phyloP scores from a whole-genome alignment of 2,113 vertebrate species.

The Scatophagus argus region DNA sequence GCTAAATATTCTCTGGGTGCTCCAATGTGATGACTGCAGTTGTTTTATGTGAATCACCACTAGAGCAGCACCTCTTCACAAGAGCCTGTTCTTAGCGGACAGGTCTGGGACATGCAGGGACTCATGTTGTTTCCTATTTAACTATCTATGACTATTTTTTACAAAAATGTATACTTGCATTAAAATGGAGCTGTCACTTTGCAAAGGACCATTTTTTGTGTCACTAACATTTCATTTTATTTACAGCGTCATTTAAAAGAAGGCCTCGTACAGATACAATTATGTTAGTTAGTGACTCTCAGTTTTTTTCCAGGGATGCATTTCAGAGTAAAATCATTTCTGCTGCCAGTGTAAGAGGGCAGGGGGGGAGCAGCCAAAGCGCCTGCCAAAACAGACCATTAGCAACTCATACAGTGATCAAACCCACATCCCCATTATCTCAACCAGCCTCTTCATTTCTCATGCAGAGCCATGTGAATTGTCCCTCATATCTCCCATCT shows the following conservation, averaged over 20 bases:
- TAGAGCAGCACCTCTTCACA: too few species aligned
- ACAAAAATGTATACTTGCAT: background rate
- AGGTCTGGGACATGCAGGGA: too few species aligned
- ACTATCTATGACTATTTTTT: too few species aligned
- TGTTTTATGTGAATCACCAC: too few species aligned
- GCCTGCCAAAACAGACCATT: constrained; percentile 63
- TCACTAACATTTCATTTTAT: background rate
- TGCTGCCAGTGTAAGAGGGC: constrained; percentile 31
- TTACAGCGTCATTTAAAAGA: constrained; percentile 1
- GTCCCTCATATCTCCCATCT: constrained; percentile 62
- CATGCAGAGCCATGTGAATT: constrained; percentile 52
- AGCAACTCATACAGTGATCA: constrained; percentile 43
- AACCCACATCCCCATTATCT: constrained; percentile 50
- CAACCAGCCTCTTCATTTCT: constrained; percentile 48
- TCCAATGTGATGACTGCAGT: background rate
- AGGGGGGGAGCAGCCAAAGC: constrained; percentile 35
- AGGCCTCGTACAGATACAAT: constrained; percentile 12
- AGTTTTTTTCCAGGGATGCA: constrained; percentile 39
- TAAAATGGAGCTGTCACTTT: background rate
- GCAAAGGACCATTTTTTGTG: background rate
- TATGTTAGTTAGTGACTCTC: constrained; percentile 37
- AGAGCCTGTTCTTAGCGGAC: too few species aligned
- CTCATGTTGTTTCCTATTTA: too few species aligned
- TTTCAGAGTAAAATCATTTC: constrained; percentile 60
- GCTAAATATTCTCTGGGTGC: background rate